These are phyloP conservation scores for Neodiprion fabricii DNA, from an alignment of 1,140 invertebrate species.

Conservation along the genomic window DNA sequence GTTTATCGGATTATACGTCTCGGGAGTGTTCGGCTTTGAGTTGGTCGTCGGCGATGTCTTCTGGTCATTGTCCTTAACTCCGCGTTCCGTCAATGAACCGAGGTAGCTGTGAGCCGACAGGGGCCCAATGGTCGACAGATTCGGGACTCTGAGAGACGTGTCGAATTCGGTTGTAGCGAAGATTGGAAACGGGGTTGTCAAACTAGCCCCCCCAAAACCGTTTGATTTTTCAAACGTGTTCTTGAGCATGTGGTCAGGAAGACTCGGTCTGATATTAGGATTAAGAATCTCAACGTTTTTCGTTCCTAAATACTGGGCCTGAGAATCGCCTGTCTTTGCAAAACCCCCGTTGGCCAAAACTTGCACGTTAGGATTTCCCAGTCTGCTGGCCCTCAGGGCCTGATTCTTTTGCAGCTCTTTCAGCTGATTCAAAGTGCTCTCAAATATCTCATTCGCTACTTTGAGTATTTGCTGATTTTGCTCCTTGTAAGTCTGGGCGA, in stretches of 20 bases:
- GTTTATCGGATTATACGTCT: constrained; percentile 54
- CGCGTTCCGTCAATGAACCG: constrained; percentile 47
- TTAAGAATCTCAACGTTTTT: constrained; percentile 56
- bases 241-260: constrained; percentile 36
- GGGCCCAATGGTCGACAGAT: constrained; percentile 28
- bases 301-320: constrained; percentile 47
- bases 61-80: constrained; percentile 34
- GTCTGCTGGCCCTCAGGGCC: constrained; percentile 23
- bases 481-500: constrained; percentile 24
- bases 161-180: constrained; percentile 44
- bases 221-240: constrained; percentile 41
- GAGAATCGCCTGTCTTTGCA: constrained; percentile 35
- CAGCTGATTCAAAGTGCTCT: constrained; percentile 45
- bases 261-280: constrained; percentile 50
- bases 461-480: constrained; percentile 41
- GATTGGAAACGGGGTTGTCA: constrained; percentile 56
- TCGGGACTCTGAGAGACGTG: constrained; percentile 35
- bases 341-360: constrained; percentile 35
- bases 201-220: constrained; percentile 42
- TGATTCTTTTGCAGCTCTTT: constrained; percentile 45
- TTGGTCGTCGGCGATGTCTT: constrained; percentile 11
- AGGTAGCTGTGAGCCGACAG: constrained; percentile 40
- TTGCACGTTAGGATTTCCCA: constrained; percentile 29
- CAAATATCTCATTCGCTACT: constrained; percentile 40
- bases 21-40: constrained; percentile 23